Conservation (phyloP, 64 coral and sea anemone genomes). For the Actinia equina region DNA sequence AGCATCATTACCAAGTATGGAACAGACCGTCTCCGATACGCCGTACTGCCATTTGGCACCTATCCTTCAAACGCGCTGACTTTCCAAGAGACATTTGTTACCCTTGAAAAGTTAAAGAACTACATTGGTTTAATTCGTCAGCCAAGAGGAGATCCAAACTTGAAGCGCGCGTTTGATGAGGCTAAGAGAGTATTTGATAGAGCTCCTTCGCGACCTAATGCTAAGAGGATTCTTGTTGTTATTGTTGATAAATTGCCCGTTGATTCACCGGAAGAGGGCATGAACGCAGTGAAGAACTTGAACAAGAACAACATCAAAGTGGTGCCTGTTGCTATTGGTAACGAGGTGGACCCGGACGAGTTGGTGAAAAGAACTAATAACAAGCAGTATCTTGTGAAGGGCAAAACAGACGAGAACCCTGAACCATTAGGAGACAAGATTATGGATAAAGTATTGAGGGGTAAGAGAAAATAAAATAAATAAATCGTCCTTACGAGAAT, state of each 20-base stretch:
- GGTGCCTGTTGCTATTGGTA: slow-evolving; percentile 67
- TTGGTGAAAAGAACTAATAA: slow-evolving; percentile 48
- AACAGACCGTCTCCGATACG: slow-evolving; percentile 52
- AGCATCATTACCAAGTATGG: slow-evolving; percentile 70
- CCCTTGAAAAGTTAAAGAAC: slow-evolving; percentile 11
- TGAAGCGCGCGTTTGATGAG: slow-evolving; percentile 48
- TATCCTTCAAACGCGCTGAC: slow-evolving; percentile 33
- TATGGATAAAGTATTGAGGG: slow-evolving; percentile 59
- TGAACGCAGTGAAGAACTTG: slow-evolving; percentile 28
- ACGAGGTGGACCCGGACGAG: slow-evolving; percentile 48
- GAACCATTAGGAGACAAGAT: slow-evolving; percentile 54
- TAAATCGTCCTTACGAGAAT: too few relatives aligned
- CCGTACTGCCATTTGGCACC: slow-evolving; percentile 52
- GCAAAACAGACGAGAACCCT: slow-evolving; percentile 29
- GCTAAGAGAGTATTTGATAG: slow-evolving; percentile 45
- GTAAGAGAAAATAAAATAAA: slow-evolving; percentile 8
- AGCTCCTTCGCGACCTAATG: slow-evolving; percentile 33
- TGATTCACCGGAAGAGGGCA: slow-evolving; percentile 25
- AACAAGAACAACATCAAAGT: slow-evolving; percentile 54
- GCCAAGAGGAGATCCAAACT: slow-evolving; percentile 22
- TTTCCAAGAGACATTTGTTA: slow-evolving; percentile 40
- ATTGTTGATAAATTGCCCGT: slow-evolving; percentile 61
- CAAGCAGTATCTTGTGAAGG: slow-evolving; percentile 65
- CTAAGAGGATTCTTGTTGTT: slow-evolving; percentile 66
- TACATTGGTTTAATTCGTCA: slow-evolving; percentile 7